Base-by-base conservation (phyloP, 2,797 vertebrate genomes). In the Melanotaenia nigrans region DNA sequence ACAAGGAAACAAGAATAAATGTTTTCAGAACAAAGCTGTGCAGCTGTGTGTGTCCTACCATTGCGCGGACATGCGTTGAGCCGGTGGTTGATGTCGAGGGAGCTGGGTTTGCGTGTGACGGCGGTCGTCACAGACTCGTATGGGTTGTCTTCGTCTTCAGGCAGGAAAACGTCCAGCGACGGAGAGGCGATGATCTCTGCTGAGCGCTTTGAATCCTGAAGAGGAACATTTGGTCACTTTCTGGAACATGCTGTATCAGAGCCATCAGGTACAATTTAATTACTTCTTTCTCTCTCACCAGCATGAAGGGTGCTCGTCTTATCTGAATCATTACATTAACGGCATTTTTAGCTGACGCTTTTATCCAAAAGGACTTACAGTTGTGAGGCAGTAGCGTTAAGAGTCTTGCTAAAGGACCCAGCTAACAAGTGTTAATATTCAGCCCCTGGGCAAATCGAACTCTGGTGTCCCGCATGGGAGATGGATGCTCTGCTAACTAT, bases 71-170 rank as follows among this genome's bases (percentile, higher is more conserved):
- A 85, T 92, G 93, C 66, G 88, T 92, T 89, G 66, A 94, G 86
- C 67, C 93, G 95, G 79, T 93, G 93, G 76, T 94, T 95, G 90
- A 99, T 96, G 81, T 98, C 96, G 58, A 99, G 92, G 0, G 97
- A 99, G 86, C 95, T 96, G 69, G 97, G 97, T 74, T 98, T 99
- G 86, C 96, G 96, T 6, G 97, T 98, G 80, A 99, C 96, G 24
- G 97, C 95, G 61, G 93, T 95, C 67, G 97, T 95, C 88, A 95
- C 87, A 0, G 94, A 96, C 90, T 97, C 96, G 75, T 96, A 97
- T 0, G 96, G 95, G 88, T 93, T 96, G 89, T 94, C 95, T 90
- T 97, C 96, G 61, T 97, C 97, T 92, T 96, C 97, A 16, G 96
- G 94, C 84, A 95, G 87, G 92, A 96, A 95, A 71, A 94, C 93